A percentile compares a stretch with the other conserved stretches of the same genome.
Conservation (phyloP, 2,888 invertebrate species). For the Parnassius mnemosyne region DNA sequence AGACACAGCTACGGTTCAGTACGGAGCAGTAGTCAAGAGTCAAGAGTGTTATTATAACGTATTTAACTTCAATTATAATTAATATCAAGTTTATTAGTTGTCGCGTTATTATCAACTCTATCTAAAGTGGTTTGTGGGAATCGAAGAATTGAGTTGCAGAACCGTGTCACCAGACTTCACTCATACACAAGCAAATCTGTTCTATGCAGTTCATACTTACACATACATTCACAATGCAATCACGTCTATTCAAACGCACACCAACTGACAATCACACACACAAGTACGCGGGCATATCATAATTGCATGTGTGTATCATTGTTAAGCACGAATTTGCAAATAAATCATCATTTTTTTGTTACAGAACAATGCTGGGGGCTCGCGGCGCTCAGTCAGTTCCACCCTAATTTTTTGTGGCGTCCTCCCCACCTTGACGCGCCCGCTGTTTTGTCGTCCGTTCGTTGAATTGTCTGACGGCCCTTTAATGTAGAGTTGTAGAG, state of each 20-base stretch:
- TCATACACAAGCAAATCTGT: background rate
- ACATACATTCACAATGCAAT: background rate
- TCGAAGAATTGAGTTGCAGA: background rate
- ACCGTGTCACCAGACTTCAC: constrained; percentile 1
- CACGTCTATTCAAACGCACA: background rate
- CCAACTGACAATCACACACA: constrained; percentile 30
- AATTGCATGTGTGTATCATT: constrained; percentile 55
- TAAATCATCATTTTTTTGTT: constrained; percentile 74
- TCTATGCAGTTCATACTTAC: background rate
- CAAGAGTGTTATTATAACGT: background rate
- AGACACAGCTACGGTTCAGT: no score
- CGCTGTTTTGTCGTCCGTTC: constrained; percentile 18
- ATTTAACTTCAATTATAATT: constrained; percentile 9
- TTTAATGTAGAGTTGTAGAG: constrained; percentile 5
- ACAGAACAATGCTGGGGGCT: constrained; percentile 54
- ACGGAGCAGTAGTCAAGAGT: no score
- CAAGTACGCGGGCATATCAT: constrained; percentile 44
- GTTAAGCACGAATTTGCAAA: constrained; percentile 45
- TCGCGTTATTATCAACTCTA: constrained; percentile 8
- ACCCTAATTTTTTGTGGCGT: constrained; percentile 60
- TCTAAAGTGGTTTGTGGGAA: constrained; percentile 19
- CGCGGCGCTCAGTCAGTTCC: constrained; percentile 50
- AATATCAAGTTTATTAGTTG: constrained; percentile 5
- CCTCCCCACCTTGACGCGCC: constrained; percentile 47
- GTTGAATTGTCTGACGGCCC: constrained; percentile 20